Percentiles rank a stretch among this genome's conserved stretches.
phyloP scores from a whole-genome alignment of 2,797 vertebrate species.

The Fundulus diaphanus region DNA sequence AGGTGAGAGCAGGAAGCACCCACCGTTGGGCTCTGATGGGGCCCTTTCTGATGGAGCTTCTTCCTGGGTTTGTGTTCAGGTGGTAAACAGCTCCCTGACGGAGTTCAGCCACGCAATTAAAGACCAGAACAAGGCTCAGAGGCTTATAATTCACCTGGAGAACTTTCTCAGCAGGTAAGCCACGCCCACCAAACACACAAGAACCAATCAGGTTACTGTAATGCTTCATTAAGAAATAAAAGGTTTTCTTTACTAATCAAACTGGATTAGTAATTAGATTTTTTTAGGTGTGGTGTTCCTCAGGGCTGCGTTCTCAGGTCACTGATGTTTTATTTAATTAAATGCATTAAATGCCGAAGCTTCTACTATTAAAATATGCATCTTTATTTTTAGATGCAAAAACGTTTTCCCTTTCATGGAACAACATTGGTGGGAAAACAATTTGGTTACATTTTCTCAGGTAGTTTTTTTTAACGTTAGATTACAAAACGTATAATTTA shows the following conservation, averaged over 20 bases:
- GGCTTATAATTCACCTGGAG: conserved; percentile 63
- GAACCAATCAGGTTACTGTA: not conserved
- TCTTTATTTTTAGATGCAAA: not conserved
- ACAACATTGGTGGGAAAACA: not conserved
- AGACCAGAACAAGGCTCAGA: conserved; percentile 45
- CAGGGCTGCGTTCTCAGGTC: not conserved
- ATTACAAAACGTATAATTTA: too few relatives aligned
- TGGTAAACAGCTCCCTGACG: conserved; percentile 41
- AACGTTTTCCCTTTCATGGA: not conserved
- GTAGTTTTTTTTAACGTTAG: not conserved
- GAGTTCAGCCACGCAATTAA: conserved; percentile 50
- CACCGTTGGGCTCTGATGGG: not conserved
- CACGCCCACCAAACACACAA: not conserved
- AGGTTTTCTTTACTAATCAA: not conserved
- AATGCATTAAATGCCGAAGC: not conserved
- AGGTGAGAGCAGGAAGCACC: conserved; percentile 73
- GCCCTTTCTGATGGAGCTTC: not conserved
- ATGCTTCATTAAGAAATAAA: not conserved
- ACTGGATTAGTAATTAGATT: too few relatives aligned
- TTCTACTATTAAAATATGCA: not conserved
- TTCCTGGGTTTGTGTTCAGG: conserved; percentile 47
- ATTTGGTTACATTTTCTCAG: not conserved
- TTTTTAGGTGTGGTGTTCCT: not conserved
- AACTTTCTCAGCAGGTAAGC: conserved; percentile 72
- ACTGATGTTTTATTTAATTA: not conserved